These are phyloP conservation scores for Channa argus DNA, from an alignment of 2,113 vertebrate species.

Conservation along the genomic window DNA sequence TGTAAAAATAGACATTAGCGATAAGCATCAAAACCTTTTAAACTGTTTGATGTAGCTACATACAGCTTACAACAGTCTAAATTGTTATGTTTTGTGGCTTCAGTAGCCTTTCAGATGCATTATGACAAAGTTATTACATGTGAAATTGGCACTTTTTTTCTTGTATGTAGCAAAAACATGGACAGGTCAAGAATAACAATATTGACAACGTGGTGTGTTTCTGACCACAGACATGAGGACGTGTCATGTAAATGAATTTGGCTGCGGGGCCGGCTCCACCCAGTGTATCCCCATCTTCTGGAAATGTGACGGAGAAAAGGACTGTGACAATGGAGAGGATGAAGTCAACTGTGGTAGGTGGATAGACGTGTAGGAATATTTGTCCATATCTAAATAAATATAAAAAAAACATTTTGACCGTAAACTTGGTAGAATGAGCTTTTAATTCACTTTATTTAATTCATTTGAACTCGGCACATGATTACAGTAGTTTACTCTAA, in stretches of 20 bases:
- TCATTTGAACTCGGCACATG: no score
- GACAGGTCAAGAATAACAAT: not conserved
- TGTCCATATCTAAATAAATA: no score
- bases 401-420: no score
- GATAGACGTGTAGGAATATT: no score
- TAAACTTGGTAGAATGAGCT: not conserved
- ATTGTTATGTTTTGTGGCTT: no score
- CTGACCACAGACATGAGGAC: conserved; percentile 88
- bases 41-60: not conserved
- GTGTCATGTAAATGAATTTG: conserved; percentile 93
- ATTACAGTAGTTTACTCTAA: no score
- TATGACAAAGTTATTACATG: no score
- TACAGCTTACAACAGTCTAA: not conserved
- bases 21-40: not conserved
- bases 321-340: conserved; percentile 95
- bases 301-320: conserved; percentile 96
- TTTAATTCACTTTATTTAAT: not conserved
- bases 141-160: no score
- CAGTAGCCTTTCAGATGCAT: no score
- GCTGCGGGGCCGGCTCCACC: conserved; percentile 91
- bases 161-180: no score
- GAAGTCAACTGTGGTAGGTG: conserved; percentile 94
- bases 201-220: not conserved
- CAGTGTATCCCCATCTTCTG: conserved; percentile 95
- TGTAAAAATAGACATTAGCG: not conserved